Conservation (phyloP, 2,113 vertebrate genomes). For the Suncus etruscus region DNA sequence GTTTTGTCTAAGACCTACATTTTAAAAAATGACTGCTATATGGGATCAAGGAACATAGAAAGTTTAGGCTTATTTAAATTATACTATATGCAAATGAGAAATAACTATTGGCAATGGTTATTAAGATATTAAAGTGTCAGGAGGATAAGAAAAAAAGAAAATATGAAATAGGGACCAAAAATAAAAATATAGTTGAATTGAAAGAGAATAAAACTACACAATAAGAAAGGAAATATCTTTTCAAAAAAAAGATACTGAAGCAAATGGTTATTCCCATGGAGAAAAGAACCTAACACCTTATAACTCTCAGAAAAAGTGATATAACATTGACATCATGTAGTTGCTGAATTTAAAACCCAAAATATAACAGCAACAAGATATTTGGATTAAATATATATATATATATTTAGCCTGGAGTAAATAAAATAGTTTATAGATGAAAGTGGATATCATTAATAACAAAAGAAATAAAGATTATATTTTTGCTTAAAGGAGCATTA, state of each 20-base stretch:
- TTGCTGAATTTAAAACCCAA: not conserved
- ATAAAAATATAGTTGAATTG: not conserved
- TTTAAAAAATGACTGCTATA: too few relatives aligned
- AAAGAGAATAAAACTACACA: slow-evolving; percentile 11
- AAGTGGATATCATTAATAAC: not conserved
- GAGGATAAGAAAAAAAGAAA: not conserved
- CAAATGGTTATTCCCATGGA: not conserved
- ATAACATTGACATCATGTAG: not conserved
- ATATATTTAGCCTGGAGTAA: not conserved
- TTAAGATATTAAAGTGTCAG: not conserved
- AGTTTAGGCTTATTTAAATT: too few relatives aligned
- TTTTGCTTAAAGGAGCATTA: not conserved
- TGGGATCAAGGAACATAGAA: too few relatives aligned
- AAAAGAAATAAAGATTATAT: not conserved
- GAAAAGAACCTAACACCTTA: not conserved
- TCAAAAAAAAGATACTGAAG: not conserved
- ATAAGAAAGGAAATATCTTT: not conserved
- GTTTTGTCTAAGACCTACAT: not conserved
- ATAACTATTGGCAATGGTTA: too few relatives aligned
- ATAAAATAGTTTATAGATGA: not conserved
- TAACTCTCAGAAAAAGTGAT: not conserved
- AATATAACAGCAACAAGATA: slow-evolving; percentile 18
- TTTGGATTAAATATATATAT: not conserved
- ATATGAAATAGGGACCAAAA: not conserved
- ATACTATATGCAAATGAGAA: too few relatives aligned